A percentile compares a stretch with the other conserved stretches of the same genome.
Conservation (phyloP, 2,888 invertebrate species). For the Microctonus brassicae region DNA sequence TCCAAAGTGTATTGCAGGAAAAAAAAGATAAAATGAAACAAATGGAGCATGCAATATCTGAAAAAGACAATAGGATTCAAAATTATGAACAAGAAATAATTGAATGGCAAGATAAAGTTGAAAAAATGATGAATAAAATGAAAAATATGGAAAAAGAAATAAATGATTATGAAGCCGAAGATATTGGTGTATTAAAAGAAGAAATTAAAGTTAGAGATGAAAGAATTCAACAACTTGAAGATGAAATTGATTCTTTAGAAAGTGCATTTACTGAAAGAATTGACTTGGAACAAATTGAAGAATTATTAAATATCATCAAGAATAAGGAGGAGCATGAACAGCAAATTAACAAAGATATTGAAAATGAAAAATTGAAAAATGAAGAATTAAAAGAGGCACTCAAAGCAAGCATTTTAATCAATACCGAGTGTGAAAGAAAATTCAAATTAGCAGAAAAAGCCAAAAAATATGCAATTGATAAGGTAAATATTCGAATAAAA, state of each 20-base stretch:
- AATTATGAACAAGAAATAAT: slow-evolving; percentile 53
- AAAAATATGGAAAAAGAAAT: slow-evolving; percentile 52
- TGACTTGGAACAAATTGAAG: slow-evolving; percentile 61
- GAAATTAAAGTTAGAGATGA: slow-evolving; percentile 58
- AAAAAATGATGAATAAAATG: slow-evolving; percentile 46
- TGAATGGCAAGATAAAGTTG: slow-evolving; percentile 54
- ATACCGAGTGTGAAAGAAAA: slow-evolving; percentile 75
- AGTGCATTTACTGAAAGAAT: slow-evolving; percentile 59
- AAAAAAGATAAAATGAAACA: slow-evolving; percentile 55
- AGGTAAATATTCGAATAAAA: slow-evolving; percentile 70
- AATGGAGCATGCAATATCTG: slow-evolving; percentile 55
- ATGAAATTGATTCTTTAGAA: slow-evolving; percentile 61
- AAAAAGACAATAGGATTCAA: slow-evolving; percentile 56
- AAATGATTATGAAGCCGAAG: slow-evolving; percentile 54
- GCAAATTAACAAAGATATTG: slow-evolving; percentile 70
- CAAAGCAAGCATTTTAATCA: slow-evolving; percentile 82
- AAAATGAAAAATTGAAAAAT: slow-evolving; percentile 72
- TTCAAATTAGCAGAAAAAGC: slow-evolving; percentile 72
- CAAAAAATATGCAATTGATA: slow-evolving; percentile 76
- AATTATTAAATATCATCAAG: slow-evolving; percentile 57
- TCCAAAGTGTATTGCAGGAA: slow-evolving; percentile 37
- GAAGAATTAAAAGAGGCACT: slow-evolving; percentile 86
- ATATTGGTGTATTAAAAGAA: slow-evolving; percentile 57
- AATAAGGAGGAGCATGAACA: slow-evolving; percentile 71
- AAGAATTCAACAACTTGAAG: slow-evolving; percentile 56